phyloP scores from a whole-genome alignment of 2,113 vertebrate species.

The Fregata magnificens region DNA sequence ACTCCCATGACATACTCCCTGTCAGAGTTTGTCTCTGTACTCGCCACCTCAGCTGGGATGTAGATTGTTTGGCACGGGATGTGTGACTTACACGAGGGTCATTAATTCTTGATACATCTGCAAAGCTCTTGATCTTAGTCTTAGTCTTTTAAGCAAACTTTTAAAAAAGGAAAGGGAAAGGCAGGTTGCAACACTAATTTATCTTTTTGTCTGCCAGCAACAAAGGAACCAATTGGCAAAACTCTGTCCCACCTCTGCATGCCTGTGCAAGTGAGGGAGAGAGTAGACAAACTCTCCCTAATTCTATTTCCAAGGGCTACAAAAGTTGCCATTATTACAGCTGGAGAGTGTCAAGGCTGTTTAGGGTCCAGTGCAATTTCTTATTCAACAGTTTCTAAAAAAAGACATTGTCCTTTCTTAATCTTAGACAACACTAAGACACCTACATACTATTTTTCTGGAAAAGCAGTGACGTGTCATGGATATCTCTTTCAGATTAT shows the following conservation, averaged over 20 bases:
- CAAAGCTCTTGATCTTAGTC: slow-evolving; percentile 31
- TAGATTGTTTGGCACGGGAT: slow-evolving; percentile 5
- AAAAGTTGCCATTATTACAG: background rate
- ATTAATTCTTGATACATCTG: slow-evolving; percentile 48
- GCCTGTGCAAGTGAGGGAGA: background rate
- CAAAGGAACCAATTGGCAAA: background rate
- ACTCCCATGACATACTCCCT: slow-evolving; percentile 29
- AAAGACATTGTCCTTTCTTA: background rate
- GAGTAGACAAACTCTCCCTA: background rate
- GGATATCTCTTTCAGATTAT: background rate
- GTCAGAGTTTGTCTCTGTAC: slow-evolving; percentile 33
- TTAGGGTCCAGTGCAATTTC: background rate
- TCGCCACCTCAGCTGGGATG: background rate
- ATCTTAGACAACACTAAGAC: background rate
- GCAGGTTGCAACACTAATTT: background rate
- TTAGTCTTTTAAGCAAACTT: background rate
- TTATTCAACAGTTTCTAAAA: background rate
- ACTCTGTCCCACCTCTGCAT: background rate
- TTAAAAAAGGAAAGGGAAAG: background rate
- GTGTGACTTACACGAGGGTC: background rate
- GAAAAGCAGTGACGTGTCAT: background rate
- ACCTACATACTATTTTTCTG: background rate
- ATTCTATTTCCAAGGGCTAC: background rate
- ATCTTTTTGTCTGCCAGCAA: background rate
- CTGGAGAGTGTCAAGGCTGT: background rate